Evolutionary conservation across 2,113 vertebrate species (phyloP).

Genomic region (Ammodytes dubius): DNA sequence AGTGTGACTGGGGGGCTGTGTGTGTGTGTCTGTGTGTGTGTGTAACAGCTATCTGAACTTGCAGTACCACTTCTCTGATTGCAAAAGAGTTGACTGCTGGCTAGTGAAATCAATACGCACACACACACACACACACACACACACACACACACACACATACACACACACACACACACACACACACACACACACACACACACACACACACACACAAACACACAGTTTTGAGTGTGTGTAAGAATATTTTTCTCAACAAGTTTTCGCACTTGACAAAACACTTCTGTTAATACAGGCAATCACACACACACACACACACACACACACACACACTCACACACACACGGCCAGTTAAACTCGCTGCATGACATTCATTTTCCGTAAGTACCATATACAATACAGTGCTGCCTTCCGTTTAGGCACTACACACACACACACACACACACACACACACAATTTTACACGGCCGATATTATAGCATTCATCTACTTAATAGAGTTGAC

Average conservation of each 20-base stretch:
- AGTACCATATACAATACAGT: too few relatives aligned
- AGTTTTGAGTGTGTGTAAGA: slow-evolving; percentile 27
- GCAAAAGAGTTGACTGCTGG: slow-evolving; percentile 63
- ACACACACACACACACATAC: slow-evolving; percentile 34
- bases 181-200: slow-evolving; percentile 29
- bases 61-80: slow-evolving; percentile 54
- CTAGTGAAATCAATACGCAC: slow-evolving; percentile 61
- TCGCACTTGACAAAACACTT: slow-evolving; percentile 44
- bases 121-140: slow-evolving; percentile 30
- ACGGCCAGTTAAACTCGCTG: too few relatives aligned
- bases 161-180: slow-evolving; percentile 30
- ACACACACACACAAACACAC: slow-evolving; percentile 34
- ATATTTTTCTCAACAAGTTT: slow-evolving; percentile 51
- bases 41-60: slow-evolving; percentile 56
- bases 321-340: too few relatives aligned
- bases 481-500: too few relatives aligned
- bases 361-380: too few relatives aligned
- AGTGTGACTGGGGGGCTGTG: slow-evolving; percentile 20
- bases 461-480: too few relatives aligned
- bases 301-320: background rate
- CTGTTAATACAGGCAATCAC: background rate
- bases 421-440: too few relatives aligned
- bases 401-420: too few relatives aligned
- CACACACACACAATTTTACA: too few relatives aligned
- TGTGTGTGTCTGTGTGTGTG: slow-evolving; percentile 37